A percentile compares a stretch with the other conserved stretches of the same genome.
These are phyloP conservation scores for Oncopeltus fasciatus DNA, from an alignment of 1,140 invertebrate species.

Conservation along the genomic window DNA sequence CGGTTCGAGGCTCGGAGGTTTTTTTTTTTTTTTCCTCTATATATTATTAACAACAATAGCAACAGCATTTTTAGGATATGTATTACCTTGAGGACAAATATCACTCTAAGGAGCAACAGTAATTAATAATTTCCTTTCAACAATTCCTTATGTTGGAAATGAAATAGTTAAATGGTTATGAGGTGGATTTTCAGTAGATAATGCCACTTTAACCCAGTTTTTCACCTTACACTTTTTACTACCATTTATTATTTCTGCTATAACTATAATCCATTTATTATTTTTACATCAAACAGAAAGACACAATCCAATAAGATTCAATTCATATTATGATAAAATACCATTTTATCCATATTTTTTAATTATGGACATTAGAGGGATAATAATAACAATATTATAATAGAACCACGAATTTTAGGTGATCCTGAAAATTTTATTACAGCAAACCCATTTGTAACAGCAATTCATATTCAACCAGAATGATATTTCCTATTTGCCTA, in stretches of 20 bases:
- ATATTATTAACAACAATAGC: constrained; percentile 36
- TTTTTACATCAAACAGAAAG: constrained; percentile 45
- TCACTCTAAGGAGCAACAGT: constrained; percentile 55
- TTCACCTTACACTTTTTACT: constrained; percentile 54
- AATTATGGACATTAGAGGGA: constrained; percentile 41
- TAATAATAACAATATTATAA: constrained; percentile 32
- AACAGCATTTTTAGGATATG: constrained; percentile 53
- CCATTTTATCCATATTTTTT: constrained; percentile 42
- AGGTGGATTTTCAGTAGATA: constrained; percentile 52
- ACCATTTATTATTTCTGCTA: constrained; percentile 44
- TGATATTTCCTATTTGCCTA: constrained; percentile 65
- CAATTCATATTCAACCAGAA: constrained; percentile 56
- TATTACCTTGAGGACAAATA: constrained; percentile 55
- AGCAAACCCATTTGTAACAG: constrained; percentile 38
- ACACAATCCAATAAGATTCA: constrained; percentile 42
- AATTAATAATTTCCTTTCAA: constrained; percentile 53
- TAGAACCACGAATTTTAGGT: constrained; percentile 40
- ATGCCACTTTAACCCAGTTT: constrained; percentile 51
- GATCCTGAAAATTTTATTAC: constrained; percentile 53
- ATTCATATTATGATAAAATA: constrained; percentile 44
- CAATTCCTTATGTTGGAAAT: constrained; percentile 45
- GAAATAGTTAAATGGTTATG: constrained; percentile 47
- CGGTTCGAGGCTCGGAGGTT: no score
- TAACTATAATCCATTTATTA: constrained; percentile 44
- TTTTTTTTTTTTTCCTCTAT: no score